phyloP scores from a whole-genome alignment of 1,140 invertebrate genomes.

The Thereuonema tuberculata region DNA sequence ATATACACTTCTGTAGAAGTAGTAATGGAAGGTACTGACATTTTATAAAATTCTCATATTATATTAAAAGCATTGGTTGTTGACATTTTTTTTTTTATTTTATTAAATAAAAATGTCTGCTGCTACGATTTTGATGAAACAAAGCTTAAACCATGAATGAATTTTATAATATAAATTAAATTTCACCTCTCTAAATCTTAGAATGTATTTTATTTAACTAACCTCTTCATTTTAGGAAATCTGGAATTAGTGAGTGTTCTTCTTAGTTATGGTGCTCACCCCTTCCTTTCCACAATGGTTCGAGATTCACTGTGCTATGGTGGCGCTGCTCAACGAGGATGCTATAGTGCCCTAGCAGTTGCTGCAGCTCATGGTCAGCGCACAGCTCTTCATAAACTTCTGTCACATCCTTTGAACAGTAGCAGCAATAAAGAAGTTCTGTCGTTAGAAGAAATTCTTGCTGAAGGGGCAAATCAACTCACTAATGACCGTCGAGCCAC shows the following conservation, averaged over 20 bases:
- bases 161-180: no score
- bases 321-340: constrained; percentile 63
- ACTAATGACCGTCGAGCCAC: constrained; percentile 24
- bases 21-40: no score
- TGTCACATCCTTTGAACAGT: constrained; percentile 52
- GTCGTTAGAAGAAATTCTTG: constrained; percentile 76
- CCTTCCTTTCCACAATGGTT: constrained; percentile 66
- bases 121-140: no score
- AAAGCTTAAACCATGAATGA: no score
- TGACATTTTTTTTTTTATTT: no score
- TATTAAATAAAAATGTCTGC: no score
- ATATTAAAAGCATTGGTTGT: no score
- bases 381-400: constrained; percentile 54
- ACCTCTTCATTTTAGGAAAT: constrained; percentile 45
- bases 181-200: no score
- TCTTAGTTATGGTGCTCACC: constrained; percentile 65
- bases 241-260: constrained; percentile 63
- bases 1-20: no score
- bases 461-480: constrained; percentile 46
- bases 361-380: constrained; percentile 72
- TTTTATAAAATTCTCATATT: no score
- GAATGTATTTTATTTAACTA: no score
- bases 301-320: constrained; percentile 72
- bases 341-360: constrained; percentile 63
- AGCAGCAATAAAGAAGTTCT: constrained; percentile 54